Evolutionary conservation across 2,797 vertebrate species (phyloP).

Genomic region (Cirrhinus mrigala): DNA sequence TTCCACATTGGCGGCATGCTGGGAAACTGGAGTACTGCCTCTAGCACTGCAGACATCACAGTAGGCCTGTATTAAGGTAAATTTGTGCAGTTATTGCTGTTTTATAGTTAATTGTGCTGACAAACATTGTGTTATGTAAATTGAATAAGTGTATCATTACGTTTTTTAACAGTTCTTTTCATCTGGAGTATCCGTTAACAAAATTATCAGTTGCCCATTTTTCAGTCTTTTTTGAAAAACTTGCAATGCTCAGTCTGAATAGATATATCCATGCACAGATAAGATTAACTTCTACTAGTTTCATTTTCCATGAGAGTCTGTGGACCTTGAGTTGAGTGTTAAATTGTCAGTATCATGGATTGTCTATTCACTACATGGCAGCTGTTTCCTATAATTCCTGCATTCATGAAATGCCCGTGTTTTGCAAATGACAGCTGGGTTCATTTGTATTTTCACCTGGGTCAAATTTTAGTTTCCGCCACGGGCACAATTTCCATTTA

Average conservation of each 20-base stretch:
- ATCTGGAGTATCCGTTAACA: neutral
- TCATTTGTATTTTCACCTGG: conserved; percentile 58
- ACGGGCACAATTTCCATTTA: conserved; percentile 61
- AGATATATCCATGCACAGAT: neutral
- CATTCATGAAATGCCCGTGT: conserved; percentile 18
- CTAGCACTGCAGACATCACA: neutral
- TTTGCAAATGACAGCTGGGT: conserved; percentile 55
- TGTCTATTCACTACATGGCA: conserved; percentile 32
- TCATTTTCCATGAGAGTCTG: conserved; percentile 1
- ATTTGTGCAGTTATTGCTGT: neutral
- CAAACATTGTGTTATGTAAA: neutral
- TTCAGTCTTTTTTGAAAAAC: neutral
- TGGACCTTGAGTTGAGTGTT: conserved; percentile 18
- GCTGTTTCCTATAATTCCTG: conserved; percentile 34
- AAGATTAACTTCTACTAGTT: conserved; percentile 1
- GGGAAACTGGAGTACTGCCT: conserved; percentile 16
- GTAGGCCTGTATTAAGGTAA: neutral
- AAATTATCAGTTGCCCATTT: neutral
- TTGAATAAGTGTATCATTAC: neutral
- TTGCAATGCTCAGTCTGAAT: neutral
- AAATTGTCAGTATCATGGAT: conserved; percentile 20
- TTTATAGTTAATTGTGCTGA: neutral
- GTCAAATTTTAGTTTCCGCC: conserved; percentile 39
- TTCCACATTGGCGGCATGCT: neutral
- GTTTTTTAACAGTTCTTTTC: neutral